phyloP scores from a whole-genome alignment of 2,797 vertebrate genomes.

The Argentina silus region DNA sequence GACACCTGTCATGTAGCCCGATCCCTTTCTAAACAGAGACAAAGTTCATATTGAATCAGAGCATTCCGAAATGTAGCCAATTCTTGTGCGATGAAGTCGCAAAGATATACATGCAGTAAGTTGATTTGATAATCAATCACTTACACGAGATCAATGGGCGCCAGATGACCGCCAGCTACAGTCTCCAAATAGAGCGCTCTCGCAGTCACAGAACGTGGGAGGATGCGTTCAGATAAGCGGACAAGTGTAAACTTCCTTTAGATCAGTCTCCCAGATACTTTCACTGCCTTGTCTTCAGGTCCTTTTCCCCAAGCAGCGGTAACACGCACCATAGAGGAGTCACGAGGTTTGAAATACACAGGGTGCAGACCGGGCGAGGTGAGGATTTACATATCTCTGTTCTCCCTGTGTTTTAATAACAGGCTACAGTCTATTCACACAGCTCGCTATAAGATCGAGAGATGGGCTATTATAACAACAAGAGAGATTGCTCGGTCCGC shows the following conservation, averaged over 20 bases:
- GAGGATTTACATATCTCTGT: conserved; percentile 46
- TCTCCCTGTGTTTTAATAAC: conserved; percentile 35
- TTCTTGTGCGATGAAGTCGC: background rate
- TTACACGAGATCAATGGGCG: conserved; percentile 71
- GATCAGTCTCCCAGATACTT: conserved; percentile 57
- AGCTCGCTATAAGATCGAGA: background rate
- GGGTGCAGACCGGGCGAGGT: conserved; percentile 55
- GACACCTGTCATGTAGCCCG: background rate
- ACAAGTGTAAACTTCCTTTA: conserved; percentile 69
- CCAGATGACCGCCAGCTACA: conserved; percentile 70
- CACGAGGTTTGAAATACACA: conserved; percentile 76
- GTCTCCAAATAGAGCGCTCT: conserved; percentile 53
- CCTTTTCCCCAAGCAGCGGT: conserved; percentile 43
- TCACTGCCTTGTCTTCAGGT: conserved; percentile 4
- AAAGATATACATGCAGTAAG: conserved; percentile 1
- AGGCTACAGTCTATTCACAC: background rate
- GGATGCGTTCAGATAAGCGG: conserved; percentile 42
- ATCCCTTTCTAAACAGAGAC: background rate
- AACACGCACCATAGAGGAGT: conserved; percentile 64
- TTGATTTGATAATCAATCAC: conserved; percentile 66
- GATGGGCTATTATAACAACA: background rate
- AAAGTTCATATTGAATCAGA: background rate
- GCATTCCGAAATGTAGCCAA: background rate
- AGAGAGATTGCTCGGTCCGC: background rate
- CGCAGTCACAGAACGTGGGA: conserved; percentile 53